phyloP scores from a whole-genome alignment of 2,113 vertebrate genomes.

The Chamaea fasciata region DNA sequence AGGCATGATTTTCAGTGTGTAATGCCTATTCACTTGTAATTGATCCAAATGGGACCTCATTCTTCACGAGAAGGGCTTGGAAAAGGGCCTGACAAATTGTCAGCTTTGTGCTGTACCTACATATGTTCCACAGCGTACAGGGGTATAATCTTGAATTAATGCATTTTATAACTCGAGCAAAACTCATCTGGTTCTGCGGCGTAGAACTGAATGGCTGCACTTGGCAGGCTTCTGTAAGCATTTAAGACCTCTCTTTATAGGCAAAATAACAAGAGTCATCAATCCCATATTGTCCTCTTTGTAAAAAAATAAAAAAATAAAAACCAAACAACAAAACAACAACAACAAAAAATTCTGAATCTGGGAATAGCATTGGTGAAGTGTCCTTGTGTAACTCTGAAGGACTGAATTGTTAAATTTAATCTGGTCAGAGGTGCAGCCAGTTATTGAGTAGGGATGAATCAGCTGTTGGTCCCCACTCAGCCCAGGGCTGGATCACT shows the following conservation, averaged over 20 bases:
- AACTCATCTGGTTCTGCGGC: conserved; percentile 35
- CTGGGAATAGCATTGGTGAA: not conserved
- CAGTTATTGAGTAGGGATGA: not conserved
- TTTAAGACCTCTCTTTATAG: conserved; percentile 46
- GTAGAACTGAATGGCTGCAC: conserved; percentile 56
- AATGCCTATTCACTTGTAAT: conserved; percentile 47
- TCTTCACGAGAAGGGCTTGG: conserved; percentile 47
- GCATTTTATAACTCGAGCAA: conserved; percentile 53
- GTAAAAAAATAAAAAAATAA: not conserved
- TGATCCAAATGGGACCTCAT: conserved; percentile 61
- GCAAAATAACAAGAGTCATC: conserved; percentile 52
- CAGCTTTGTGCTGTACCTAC: conserved; percentile 56
- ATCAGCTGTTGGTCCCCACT: not conserved
- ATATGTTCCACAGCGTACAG: conserved; percentile 56
- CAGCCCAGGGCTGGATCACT: not conserved
- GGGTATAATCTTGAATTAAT: conserved; percentile 65
- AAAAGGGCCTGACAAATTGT: conserved; percentile 59
- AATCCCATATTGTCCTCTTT: conserved; percentile 22
- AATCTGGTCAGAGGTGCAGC: not conserved
- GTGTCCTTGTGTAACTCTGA: not conserved
- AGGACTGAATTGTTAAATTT: not conserved
- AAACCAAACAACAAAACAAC: not conserved
- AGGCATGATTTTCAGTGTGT: conserved; percentile 19
- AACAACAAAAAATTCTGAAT: not conserved
- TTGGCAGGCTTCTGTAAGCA: conserved; percentile 33